Conservation (phyloP, 2,797 vertebrate species). For the Coregonus sp. region DNA sequence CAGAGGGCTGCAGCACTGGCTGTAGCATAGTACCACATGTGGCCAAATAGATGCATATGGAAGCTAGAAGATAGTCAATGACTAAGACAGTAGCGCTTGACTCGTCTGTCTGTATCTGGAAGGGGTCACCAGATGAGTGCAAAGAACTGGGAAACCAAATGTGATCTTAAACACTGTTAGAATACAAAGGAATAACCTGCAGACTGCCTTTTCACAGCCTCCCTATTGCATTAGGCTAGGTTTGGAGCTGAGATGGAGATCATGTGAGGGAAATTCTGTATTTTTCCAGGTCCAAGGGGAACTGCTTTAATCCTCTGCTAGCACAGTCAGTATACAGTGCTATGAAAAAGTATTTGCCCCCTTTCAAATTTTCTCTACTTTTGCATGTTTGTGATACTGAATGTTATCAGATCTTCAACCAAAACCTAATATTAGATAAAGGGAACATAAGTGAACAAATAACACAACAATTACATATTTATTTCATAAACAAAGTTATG, state of each 20-base stretch:
- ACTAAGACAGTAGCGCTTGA: not conserved
- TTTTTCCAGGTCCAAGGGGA: not conserved
- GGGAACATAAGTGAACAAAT: too few species aligned
- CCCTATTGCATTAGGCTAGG: not conserved
- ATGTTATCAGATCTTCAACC: too few species aligned
- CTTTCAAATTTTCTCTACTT: too few species aligned
- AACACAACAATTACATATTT: too few species aligned
- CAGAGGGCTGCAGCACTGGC: not conserved
- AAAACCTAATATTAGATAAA: too few species aligned
- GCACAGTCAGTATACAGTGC: not conserved
- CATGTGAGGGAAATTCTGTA: not conserved
- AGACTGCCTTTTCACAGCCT: not conserved
- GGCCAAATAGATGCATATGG: too few species aligned
- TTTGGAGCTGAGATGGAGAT: not conserved
- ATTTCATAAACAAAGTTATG: too few species aligned
- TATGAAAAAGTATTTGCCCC: too few species aligned
- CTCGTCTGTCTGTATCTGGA: not conserved
- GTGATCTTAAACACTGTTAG: not conserved
- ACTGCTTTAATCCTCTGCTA: not conserved
- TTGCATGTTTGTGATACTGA: too few species aligned
- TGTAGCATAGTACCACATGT: slow-evolving; percentile 15
- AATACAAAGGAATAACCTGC: not conserved
- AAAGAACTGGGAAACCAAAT: not conserved
- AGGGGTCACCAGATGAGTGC: not conserved
- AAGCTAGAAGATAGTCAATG: not conserved